Percentiles rank a stretch among this genome's conserved stretches.
phyloP scores from a whole-genome alignment of 2,888 invertebrate genomes.

The Asteroscopus sphinx region DNA sequence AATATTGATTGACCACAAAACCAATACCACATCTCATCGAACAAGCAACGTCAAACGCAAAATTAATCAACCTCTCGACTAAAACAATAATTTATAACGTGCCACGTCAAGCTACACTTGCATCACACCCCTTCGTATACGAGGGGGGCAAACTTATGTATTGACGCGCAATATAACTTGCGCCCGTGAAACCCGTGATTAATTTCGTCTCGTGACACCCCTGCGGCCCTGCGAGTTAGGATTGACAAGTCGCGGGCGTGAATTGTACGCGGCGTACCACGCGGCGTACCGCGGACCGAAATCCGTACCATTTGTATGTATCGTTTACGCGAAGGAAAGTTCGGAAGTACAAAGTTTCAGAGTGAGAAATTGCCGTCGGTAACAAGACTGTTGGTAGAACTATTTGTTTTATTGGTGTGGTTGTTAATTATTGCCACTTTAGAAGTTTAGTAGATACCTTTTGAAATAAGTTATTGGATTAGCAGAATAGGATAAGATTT shows the following conservation, averaged over 20 bases:
- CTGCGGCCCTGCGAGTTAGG: conserved; percentile 39
- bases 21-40: conserved; percentile 38
- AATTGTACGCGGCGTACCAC: conserved; percentile 59
- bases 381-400: conserved; percentile 44
- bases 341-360: conserved; percentile 28
- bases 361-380: conserved; percentile 40
- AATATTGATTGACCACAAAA: conserved; percentile 35
- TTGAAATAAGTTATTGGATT: background rate
- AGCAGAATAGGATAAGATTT: too few species aligned
- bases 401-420: conserved; percentile 46
- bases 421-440: conserved; percentile 34
- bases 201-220: conserved; percentile 55
- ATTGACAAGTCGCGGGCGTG: conserved; percentile 58
- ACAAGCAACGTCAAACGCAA: conserved; percentile 44
- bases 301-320: conserved; percentile 43
- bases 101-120: conserved; percentile 53
- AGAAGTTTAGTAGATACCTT: background rate
- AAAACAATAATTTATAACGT: conserved; percentile 59
- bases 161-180: conserved; percentile 58
- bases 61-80: conserved; percentile 55
- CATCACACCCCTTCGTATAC: conserved; percentile 34
- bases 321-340: conserved; percentile 45
- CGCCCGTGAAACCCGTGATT: conserved; percentile 42
- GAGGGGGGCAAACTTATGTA: conserved; percentile 52
- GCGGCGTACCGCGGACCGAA: conserved; percentile 41